phyloP scores from a whole-genome alignment of 2,797 vertebrate species.

The Urophycis tenuis region DNA sequence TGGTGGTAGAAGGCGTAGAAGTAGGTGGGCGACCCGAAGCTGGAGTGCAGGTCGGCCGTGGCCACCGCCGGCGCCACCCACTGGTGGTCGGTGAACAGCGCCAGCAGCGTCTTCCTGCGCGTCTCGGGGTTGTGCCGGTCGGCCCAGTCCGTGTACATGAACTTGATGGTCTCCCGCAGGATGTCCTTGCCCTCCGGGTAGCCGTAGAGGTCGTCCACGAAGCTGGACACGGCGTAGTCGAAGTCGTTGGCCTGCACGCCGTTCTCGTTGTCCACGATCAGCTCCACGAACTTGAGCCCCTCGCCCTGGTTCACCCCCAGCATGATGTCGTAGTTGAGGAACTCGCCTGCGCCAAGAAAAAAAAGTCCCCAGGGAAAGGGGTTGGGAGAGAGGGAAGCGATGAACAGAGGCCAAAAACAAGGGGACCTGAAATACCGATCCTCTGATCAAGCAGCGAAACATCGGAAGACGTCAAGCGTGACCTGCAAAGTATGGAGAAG shows the following conservation, averaged over 20 bases:
- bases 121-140: constrained; percentile 97
- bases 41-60: constrained; percentile 97
- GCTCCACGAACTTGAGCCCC: constrained; percentile 96
- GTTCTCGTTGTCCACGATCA: constrained; percentile 96
- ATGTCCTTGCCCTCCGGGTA: constrained; percentile 99
- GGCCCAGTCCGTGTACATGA: constrained; percentile 99
- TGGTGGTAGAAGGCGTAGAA: constrained; percentile 99
- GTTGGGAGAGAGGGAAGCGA: background rate
- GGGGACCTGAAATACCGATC: background rate
- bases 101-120: constrained; percentile 89
- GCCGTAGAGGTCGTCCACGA: constrained; percentile 96
- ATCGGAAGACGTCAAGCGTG: background rate
- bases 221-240: constrained; percentile 98
- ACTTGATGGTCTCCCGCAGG: constrained; percentile 96
- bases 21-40: constrained; percentile 97
- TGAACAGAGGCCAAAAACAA: background rate
- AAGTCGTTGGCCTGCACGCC: constrained; percentile 98
- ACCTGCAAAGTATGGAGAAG: background rate
- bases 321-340: constrained; percentile 99
- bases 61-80: constrained; percentile 98
- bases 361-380: background rate
- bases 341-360: constrained; percentile 70
- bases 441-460: background rate
- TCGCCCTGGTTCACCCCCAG: constrained; percentile 98
- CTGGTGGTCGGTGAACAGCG: constrained; percentile 97